Evolutionary conservation across 2,113 vertebrate species (phyloP).

Genomic region (Pomatorhinus ruficollis): DNA sequence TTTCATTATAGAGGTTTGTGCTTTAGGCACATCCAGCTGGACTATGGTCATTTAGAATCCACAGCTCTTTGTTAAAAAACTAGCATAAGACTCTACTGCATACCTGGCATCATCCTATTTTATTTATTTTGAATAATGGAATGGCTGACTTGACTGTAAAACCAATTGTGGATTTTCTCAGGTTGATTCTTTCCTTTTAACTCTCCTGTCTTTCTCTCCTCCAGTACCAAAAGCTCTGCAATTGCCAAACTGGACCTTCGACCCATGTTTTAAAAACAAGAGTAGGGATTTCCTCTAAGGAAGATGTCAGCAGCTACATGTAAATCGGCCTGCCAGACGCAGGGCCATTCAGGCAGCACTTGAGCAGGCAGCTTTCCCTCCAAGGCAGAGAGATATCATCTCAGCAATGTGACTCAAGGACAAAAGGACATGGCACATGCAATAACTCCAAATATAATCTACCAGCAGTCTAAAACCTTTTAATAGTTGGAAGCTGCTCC

Average conservation of each 20-base stretch:
- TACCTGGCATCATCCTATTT: not conserved
- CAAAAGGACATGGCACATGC: not conserved
- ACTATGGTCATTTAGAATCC: not conserved
- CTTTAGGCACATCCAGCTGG: not conserved
- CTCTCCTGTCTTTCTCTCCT: not conserved
- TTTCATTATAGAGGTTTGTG: not conserved
- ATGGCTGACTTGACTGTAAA: not conserved
- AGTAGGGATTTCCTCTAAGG: not conserved
- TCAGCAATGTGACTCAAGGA: not conserved
- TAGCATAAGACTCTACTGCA: not conserved
- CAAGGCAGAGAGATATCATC: not conserved
- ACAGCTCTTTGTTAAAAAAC: not conserved
- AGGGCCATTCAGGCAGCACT: not conserved
- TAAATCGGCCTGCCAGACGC: not conserved
- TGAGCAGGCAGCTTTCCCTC: not conserved
- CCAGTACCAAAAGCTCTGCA: not conserved
- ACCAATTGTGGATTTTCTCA: not conserved
- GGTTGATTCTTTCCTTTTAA: not conserved
- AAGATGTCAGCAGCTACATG: not conserved
- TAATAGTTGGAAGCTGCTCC: not conserved
- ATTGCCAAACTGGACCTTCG: not conserved
- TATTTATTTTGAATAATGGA: not conserved
- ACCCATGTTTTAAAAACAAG: not conserved
- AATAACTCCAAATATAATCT: not conserved
- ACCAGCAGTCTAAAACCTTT: slow-evolving; percentile 3